phyloP scores from a whole-genome alignment of 1,140 invertebrate genomes.

The Coenobita brevimanus region DNA sequence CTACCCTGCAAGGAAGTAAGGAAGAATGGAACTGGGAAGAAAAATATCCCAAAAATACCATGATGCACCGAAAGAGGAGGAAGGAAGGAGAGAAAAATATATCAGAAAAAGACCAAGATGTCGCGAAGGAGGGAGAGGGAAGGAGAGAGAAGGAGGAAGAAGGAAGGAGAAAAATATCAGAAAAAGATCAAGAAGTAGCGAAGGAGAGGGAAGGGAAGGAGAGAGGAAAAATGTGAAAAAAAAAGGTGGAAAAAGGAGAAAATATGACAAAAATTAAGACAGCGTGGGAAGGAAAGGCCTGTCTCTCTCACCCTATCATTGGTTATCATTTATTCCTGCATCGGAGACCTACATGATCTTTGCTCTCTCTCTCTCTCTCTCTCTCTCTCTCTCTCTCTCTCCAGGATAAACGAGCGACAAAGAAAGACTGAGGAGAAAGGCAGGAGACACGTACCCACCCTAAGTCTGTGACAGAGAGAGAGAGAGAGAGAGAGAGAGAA shows the following conservation, averaged over 20 bases:
- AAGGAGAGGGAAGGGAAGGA: too few species aligned
- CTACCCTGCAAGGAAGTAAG: too few species aligned
- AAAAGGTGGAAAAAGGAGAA: too few species aligned
- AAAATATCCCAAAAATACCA: background rate
- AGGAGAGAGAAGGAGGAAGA: background rate
- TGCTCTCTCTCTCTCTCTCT: conserved; percentile 3
- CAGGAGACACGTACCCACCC: too few species aligned
- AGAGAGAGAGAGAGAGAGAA: background rate
- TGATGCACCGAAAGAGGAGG: background rate
- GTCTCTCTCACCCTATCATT: conserved; percentile 31
- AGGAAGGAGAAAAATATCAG: background rate
- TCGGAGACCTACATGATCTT: background rate
- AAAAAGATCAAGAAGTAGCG: background rate
- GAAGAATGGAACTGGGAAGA: background rate
- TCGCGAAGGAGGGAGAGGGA: background rate
- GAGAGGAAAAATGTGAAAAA: too few species aligned
- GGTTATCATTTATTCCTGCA: conserved; percentile 42
- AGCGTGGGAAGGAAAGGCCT: conserved; percentile 2
- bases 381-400: conserved; percentile 26
- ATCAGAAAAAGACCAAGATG: background rate
- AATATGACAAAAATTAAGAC: too few species aligned
- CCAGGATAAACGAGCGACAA: background rate
- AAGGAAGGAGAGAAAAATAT: background rate
- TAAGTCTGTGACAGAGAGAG: background rate
- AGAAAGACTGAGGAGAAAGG: background rate